phyloP scores from a whole-genome alignment of 2,797 vertebrate species.

The Chanos chanos region DNA sequence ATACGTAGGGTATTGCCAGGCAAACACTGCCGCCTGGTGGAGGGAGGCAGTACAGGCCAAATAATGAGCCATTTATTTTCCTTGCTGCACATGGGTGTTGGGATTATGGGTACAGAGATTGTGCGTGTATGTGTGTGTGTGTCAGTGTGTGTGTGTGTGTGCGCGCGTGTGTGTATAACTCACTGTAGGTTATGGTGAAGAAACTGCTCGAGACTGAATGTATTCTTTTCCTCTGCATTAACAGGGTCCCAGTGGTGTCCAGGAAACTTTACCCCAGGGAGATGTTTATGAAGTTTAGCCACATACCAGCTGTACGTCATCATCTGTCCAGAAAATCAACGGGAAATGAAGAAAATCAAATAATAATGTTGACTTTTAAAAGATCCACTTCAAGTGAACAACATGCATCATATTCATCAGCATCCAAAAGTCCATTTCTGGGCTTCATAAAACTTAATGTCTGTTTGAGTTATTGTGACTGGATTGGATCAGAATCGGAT shows the following conservation, averaged over 20 bases:
- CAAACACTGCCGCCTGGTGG: conserved; percentile 83
- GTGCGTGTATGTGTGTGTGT: too few species aligned
- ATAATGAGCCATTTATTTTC: conserved; percentile 20
- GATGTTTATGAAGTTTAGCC: conserved; percentile 82
- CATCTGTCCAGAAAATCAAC: conserved; percentile 78
- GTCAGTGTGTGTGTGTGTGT: not conserved
- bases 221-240: conserved; percentile 62
- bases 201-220: conserved; percentile 90
- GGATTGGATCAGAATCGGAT: too few species aligned
- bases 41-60: conserved; percentile 26
- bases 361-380: not conserved
- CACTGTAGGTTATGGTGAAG: conserved; percentile 87
- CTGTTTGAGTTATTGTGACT: too few species aligned
- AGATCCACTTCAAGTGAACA: not conserved
- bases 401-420: too few species aligned
- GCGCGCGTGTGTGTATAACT: conserved; percentile 51
- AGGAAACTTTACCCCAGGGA: conserved; percentile 82
- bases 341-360: too few species aligned
- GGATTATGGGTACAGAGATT: too few species aligned
- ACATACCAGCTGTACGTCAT: conserved; percentile 98
- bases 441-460: not conserved
- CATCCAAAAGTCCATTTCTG: too few species aligned
- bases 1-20: conserved; percentile 63
- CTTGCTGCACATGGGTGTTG: conserved; percentile 13
- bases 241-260: conserved; percentile 84